Percentiles rank a stretch among this genome's conserved stretches.
Evolutionary conservation across 2,888 invertebrate genomes (phyloP).

Genomic region (Rhagophthalmus giganteus): DNA sequence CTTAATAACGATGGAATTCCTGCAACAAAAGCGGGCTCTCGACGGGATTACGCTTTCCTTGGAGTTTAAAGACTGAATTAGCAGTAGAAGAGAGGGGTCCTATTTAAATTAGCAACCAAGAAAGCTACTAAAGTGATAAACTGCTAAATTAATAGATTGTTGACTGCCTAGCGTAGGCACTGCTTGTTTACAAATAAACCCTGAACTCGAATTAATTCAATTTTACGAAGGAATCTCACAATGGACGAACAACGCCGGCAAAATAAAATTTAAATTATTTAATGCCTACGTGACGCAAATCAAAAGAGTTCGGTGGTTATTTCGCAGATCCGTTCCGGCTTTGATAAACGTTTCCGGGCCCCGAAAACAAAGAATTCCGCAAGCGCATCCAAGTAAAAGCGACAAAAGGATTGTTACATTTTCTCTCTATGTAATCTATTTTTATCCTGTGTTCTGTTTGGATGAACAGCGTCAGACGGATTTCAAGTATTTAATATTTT

Average conservation of each 20-base stretch:
- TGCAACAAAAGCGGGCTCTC: conserved; percentile 44
- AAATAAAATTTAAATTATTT: background rate
- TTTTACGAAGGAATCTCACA: too few species aligned
- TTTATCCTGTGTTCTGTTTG: conserved; percentile 33
- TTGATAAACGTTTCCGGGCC: conserved; percentile 15
- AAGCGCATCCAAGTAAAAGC: conserved; percentile 14
- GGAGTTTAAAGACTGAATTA: conserved; percentile 36
- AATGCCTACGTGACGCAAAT: background rate
- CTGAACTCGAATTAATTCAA: conserved; percentile 22
- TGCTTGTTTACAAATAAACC: conserved; percentile 35
- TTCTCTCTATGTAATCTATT: conserved; percentile 31
- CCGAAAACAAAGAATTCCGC: conserved; percentile 20
- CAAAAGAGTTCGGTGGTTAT: background rate
- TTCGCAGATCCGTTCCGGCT: background rate
- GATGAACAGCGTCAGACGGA: conserved; percentile 26
- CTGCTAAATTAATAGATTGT: conserved; percentile 48
- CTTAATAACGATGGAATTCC: conserved; percentile 46
- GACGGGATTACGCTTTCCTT: conserved; percentile 43
- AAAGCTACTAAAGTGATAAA: conserved; percentile 49
- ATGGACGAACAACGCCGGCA: conserved; percentile 3
- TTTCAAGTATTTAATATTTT: conserved; percentile 32
- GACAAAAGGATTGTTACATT: conserved; percentile 34
- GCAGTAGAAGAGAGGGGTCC: conserved; percentile 35
- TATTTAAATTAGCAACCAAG: conserved; percentile 50
- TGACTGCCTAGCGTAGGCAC: conserved; percentile 35